Evolutionary conservation across 2,888 invertebrate genomes (phyloP), one percentile per base, ranked within the genome.

Genomic region (Arrhopalites spinosus): DNA sequence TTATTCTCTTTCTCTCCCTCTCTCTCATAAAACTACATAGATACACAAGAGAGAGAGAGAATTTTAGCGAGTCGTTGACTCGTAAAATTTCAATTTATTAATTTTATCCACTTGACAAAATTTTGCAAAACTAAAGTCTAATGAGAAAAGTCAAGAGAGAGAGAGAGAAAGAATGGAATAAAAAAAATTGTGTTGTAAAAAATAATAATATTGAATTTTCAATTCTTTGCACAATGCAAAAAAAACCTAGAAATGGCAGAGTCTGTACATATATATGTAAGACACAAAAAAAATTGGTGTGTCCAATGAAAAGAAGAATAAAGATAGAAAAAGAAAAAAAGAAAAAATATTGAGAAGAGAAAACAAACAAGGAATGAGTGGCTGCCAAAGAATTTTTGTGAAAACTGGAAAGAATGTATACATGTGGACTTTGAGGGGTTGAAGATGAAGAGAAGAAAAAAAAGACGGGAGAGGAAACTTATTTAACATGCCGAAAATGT

Each of bases 401-500:
- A 5, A 53, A 53, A 63, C 30, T 63, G 63, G 63, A 63, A 63
- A 29, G 27, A 27, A n/a, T 7, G 63, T 63, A 11, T 36, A 7
- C 11, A 11, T 36, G 36, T 36, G 36, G 36, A 36, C 36, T 36
- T 36, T 36, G 3, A 11, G 36, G 11, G 36, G 36, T 3, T 36
- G 3, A 7, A 11, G 11, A 11, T 3, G 36, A 36, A 36, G 36
- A 23, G 23, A 53, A 20, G n/a, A 20, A 23, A 20, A n/a, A 53
- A 20, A 53, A 23, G n/a, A n/a, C n/a, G n/a, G 20, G 53, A 53
- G 27, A n/a, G 23, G 45, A 43, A 50, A 45, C 25, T 68, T 68
- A 50, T 68, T 68, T 68, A 68, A 68, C 68, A 68, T 68, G 68
- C 50, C 29, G 68, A 68, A 47, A 50, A 68, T 68, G 68, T 68